Base-by-base conservation (phyloP, 2,888 invertebrate species). In the Homarus gammarus region DNA sequence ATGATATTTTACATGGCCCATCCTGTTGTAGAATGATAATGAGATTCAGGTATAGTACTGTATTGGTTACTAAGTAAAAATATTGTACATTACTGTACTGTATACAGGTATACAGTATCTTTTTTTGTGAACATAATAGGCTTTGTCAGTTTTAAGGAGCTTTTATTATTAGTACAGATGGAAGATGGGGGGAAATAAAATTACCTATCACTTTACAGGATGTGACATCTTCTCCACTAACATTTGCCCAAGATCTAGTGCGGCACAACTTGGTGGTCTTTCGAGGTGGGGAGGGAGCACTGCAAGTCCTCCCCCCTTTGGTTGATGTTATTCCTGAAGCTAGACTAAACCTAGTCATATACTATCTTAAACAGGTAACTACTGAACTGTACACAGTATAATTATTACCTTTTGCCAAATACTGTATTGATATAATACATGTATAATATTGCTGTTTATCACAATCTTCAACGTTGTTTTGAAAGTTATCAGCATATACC, bases 271-370 rank as follows among this genome's bases (percentile, higher is more conserved):
- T 98, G 93, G 98, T 99, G 8, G 99, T 99, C 38, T 99, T 99
- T 94, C 95, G 97, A 90, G 97, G 96, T 93, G 99, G 99, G 0
- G 98, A 99, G 94, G 98, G 98, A 2, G 98, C 99, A 0, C 94
- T 99, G 93, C 98, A 99, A 95, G 96, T 97, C 38, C 95, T 99
- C 91, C 99, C 99, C 0, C 96, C 96, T 61, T 94, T 99, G 68
- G 96, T 99, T 0, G 98, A 99, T 94, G 97, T 99, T 3, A 97
- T 99, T 44, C 98, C 99, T 0, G 99, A 99, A 94, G 99, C 99
- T 0, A 95, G 99, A 61, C 95, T 99, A 2, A 99, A 99, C 95
- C 95, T 99, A 90, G 98, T 99, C 2, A 98, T 99, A 89, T 98
- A 98, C 94, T 96, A 99, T 93, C 95, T 99, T 40, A 96, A 97